Base-by-base conservation (phyloP, 2,888 invertebrate genomes). In the Pristionchus japonicus region DNA sequence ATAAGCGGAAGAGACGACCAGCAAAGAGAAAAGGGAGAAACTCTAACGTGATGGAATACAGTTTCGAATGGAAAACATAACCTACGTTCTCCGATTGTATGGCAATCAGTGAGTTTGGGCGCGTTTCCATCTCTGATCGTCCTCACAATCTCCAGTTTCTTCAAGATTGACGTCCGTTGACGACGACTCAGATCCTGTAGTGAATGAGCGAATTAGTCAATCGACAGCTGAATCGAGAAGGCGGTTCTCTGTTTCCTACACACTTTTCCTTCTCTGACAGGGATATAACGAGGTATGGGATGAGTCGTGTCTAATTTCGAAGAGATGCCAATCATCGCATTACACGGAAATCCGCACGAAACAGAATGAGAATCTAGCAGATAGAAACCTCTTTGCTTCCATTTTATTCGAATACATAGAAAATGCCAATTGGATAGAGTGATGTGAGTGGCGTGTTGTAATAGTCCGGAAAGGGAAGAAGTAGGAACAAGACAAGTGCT, bases 51-150 rank as follows among this genome's bases (percentile, higher is more conserved):
- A 52, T 20, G 52, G 52, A 67, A 31, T 31, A 20, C 31, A 67
- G 17, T 67, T 67, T 52, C 52, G 23, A 67, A 27, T 1, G 27
- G 23, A 27, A n/a, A 61, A 61, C 1, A 61, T 61, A 49, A 90
- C 92, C 89, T 88, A 94, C 93, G 93, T 86, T 91, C 91, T 64
- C 90, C 88, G 82, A 93, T 91, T 3, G 93, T 90, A 9, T 90
- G 89, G 85, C 93, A 93, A 40, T 93, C 93, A 37, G 93, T 93
- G 61, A 93, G 91, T 64, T 91, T 91, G 11, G 93, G 93, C 82
- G 92, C 90, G 86, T 93, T 92, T 23, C 91, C 90, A 6, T 40
- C 23, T 27, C 91, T 89, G 20, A 92, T 88, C 17, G 90, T 91
- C 86, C 88, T 77, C 43, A 92, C 92, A 15, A 87, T 88, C 23